Evolutionary conservation across 2,888 invertebrate genomes (phyloP), one percentile per base, ranked within the genome.

Genomic region (Hyles lineata): DNA sequence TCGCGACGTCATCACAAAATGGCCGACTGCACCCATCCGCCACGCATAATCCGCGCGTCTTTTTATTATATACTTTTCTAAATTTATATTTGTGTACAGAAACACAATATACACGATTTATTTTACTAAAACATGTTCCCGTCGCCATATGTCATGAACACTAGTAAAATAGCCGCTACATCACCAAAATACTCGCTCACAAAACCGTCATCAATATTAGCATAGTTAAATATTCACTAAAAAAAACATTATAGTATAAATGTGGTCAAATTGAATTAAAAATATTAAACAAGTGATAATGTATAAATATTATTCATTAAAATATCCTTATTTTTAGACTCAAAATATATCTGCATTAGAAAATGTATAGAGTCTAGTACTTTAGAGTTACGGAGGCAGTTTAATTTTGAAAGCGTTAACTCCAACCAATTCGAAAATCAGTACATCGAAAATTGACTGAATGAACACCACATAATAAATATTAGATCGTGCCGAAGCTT

Each of bases 291-390:
- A 80, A 85, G 86, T 87, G 87, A 87, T 89, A 88, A 86, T 87
- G 82, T 85, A 83, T 80, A 83, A 85, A 82, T 73, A 76, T 78
- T 77, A 80, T 86, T 80, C 78, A 79, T 84, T 87, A 81, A 87
- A 84, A 87, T 87, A 85, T 82, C 84, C 83, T 89, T 90, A 91
- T 90, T 91, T 92, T 91, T 90, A 90, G 91, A 91, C 85, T 86
- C 86, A 75, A 87, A 83, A 86, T 90, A 88, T 90, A 88, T 89
- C 84, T 87, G 87, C 83, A 87, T 85, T 88, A 87, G 83, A 81
- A 81, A 82, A 83, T 84, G 82, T 85, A 83, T 73, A 86, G 84
- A 83, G 82, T 84, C 80, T 85, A 87, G 85, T 80, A 74, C 50
- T 59, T 76, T 85, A 85, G 83, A 69, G 63, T 79, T 80, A 85